Conservation (phyloP, 2,797 vertebrate genomes). For the Scolopax bukidnonensis region DNA sequence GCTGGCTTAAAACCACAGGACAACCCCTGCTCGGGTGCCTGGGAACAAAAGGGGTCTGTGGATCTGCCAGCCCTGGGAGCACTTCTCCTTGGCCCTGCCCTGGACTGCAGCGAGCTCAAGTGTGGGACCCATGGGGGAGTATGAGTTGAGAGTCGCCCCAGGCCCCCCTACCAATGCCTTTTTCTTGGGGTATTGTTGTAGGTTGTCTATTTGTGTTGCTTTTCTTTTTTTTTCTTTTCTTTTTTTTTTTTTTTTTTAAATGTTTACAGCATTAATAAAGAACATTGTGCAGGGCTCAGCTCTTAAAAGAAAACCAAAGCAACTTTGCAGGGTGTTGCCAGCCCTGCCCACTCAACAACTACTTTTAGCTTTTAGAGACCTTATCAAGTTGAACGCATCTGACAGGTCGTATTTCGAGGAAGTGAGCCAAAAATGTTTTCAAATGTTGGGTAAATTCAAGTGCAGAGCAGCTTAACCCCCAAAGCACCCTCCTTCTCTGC, state of each 20-base stretch:
- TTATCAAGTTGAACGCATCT: slow-evolving; percentile 48
- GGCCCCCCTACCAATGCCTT: neutral
- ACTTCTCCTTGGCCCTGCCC: neutral
- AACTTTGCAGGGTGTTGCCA: slow-evolving; percentile 5
- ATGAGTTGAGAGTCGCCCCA: neutral
- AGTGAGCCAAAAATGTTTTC: slow-evolving; percentile 51
- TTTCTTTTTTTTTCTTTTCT: no score
- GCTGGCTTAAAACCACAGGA: neutral
- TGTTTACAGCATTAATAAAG: neutral
- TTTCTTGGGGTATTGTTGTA: neutral
- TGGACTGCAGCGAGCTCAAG: rapidly evolving
- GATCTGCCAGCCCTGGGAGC: neutral
- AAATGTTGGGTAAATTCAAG: neutral
- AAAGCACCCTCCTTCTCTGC: neutral
- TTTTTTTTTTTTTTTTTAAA: neutral
- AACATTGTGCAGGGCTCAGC: neutral
- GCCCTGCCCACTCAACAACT: neutral
- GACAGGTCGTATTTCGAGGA: slow-evolving; percentile 60
- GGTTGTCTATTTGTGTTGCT: neutral
- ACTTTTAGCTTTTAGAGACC: slow-evolving; percentile 14
- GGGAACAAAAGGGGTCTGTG: neutral
- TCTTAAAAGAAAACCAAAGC: neutral
- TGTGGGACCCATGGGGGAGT: neutral
- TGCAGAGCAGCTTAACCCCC: neutral
- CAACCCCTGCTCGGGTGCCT: neutral